These are phyloP conservation scores for Austrolebias charrua DNA, from an alignment of 2,797 vertebrate genomes.

Conservation along the genomic window DNA sequence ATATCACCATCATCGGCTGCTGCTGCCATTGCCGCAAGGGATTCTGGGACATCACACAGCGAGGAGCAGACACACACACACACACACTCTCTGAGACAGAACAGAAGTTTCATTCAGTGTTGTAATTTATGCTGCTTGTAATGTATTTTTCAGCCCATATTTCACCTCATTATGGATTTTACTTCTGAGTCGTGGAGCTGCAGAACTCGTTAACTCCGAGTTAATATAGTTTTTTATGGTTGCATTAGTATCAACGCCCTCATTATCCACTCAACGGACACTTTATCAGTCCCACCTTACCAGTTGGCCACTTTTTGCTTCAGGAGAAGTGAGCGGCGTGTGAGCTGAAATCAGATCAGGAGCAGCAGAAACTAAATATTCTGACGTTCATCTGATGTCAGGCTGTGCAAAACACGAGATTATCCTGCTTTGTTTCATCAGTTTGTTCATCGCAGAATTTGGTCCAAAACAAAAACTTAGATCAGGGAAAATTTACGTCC, in stretches of 20 bases:
- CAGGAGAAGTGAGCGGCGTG: neutral
- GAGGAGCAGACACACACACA: conserved; percentile 19
- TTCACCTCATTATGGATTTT: conserved; percentile 58
- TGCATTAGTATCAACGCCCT: conserved; percentile 14
- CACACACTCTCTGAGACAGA: conserved; percentile 4
- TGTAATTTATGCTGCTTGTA: conserved; percentile 62
- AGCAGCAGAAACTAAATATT: too few species aligned
- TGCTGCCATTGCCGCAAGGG: conserved; percentile 35
- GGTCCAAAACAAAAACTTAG: too few species aligned
- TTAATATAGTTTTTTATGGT: conserved; percentile 25
- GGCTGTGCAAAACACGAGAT: too few species aligned
- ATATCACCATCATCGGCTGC: conserved; percentile 55
- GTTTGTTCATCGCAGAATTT: too few species aligned
- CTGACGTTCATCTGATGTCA: too few species aligned
- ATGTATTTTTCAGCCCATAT: conserved; percentile 65
- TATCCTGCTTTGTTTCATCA: too few species aligned
- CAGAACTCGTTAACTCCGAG: conserved; percentile 32
- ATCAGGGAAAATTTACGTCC: too few species aligned
- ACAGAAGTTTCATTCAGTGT: conserved; percentile 3
- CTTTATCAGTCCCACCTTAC: conserved; percentile 11
- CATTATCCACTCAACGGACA: conserved; percentile 10
- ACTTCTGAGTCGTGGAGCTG: conserved; percentile 26
- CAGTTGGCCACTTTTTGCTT: neutral
- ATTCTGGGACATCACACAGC: conserved; percentile 50
- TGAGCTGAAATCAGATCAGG: neutral